Evolutionary conservation across 2,113 vertebrate genomes (phyloP).

Genomic region (Pan paniscus): DNA sequence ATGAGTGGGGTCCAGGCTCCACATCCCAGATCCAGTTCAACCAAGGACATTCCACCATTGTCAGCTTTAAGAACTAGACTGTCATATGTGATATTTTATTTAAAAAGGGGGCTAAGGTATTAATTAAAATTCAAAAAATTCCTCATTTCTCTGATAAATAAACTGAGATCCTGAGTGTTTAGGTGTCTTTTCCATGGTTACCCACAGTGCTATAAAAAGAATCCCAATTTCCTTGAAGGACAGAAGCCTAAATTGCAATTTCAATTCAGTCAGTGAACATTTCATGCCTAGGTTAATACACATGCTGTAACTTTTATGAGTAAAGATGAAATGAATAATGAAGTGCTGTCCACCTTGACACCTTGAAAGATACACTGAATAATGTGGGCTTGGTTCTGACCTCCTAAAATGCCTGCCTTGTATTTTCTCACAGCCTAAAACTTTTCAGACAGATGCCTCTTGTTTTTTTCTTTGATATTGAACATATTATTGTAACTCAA

Average conservation of each 20-base stretch:
- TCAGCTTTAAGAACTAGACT: not conserved
- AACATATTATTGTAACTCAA: not conserved
- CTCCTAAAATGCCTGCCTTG: not conserved
- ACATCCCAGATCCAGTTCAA: not conserved
- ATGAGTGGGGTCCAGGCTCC: not conserved
- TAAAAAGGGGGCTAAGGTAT: not conserved
- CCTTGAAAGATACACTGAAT: not conserved
- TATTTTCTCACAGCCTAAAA: not conserved
- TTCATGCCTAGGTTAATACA: conserved; percentile 38
- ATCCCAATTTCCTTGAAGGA: not conserved
- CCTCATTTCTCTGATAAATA: not conserved
- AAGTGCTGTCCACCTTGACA: conserved; percentile 1
- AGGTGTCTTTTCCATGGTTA: not conserved
- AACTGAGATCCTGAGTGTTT: not conserved
- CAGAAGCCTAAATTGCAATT: not conserved
- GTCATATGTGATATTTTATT: not conserved
- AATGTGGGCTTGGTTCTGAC: not conserved
- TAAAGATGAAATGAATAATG: not conserved
- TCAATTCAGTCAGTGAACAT: not conserved
- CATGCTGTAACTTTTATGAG: conserved; percentile 23
- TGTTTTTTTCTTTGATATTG: not conserved
- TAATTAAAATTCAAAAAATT: not conserved
- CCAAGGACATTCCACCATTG: not conserved
- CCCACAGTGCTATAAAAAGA: not conserved
- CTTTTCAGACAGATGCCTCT: not conserved